Percentiles rank a stretch among this genome's conserved stretches.
phyloP scores from a whole-genome alignment of 2,113 vertebrate species.

The Python bivittatus region DNA sequence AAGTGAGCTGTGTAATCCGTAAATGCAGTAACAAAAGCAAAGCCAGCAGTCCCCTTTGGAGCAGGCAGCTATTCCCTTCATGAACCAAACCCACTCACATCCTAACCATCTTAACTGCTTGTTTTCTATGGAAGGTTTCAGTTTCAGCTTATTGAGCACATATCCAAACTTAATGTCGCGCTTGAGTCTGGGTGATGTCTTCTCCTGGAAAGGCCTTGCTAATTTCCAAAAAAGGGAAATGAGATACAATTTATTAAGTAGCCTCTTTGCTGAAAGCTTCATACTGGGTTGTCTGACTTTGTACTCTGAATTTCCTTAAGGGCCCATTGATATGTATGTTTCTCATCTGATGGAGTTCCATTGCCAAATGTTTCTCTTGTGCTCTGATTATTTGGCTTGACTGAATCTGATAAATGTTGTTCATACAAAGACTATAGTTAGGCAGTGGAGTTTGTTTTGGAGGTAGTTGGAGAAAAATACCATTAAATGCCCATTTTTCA shows the following conservation, averaged over 20 bases:
- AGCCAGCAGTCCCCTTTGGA: not conserved
- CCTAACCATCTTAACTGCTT: not conserved
- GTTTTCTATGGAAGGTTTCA: not conserved
- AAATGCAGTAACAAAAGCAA: not conserved
- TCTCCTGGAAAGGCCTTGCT: not conserved
- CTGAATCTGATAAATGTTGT: not conserved
- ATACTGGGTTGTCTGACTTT: not conserved
- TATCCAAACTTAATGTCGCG: not conserved
- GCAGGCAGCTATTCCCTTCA: not conserved
- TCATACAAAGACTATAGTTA: not conserved
- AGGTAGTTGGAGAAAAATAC: not conserved
- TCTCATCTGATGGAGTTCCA: not conserved
- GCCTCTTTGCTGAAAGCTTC: not conserved
- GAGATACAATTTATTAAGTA: not conserved
- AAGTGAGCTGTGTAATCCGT: not conserved
- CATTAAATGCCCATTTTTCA: not conserved
- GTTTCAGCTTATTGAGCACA: accelerated
- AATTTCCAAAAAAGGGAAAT: not conserved
- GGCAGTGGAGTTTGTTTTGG: not conserved
- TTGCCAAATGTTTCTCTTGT: not conserved
- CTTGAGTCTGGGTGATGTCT: not conserved
- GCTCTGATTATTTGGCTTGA: not conserved
- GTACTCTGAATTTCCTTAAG: not conserved
- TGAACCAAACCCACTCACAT: not conserved
- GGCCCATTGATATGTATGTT: not conserved